phyloP scores from a whole-genome alignment of 2,888 invertebrate genomes.

The Andrena camellia region DNA sequence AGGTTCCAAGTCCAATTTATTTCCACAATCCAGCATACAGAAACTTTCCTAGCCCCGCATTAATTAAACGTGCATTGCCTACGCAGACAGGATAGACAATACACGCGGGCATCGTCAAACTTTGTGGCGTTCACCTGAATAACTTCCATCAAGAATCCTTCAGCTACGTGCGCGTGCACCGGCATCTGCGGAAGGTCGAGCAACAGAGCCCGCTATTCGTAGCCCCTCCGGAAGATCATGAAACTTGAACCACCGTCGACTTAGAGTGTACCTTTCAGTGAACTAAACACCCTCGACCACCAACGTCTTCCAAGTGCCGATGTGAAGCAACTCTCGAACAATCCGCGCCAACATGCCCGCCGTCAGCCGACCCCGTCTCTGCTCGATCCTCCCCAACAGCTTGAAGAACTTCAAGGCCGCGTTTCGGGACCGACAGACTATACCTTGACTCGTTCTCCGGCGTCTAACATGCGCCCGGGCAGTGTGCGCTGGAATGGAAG shows the following conservation, averaged over 20 bases:
- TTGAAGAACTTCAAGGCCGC: not conserved
- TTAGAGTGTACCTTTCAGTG: no score
- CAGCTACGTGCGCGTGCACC: no score
- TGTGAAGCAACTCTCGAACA: no score
- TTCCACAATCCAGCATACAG: not conserved
- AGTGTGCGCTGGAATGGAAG: conserved; percentile 75
- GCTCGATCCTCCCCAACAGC: no score
- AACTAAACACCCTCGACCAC: no score
- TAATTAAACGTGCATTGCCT: not conserved
- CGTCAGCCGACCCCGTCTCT: not conserved
- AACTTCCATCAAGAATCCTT: not conserved
- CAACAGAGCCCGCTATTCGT: no score
- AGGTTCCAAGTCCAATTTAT: not conserved
- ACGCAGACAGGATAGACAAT: not conserved
- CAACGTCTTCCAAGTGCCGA: no score
- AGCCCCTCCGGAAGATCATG: no score
- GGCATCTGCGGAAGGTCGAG: no score
- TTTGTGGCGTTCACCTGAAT: not conserved
- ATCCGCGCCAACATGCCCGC: conserved; percentile 20
- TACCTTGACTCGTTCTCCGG: conserved; percentile 23
- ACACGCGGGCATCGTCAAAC: no score
- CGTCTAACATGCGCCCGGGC: conserved; percentile 41
- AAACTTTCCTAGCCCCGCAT: not conserved
- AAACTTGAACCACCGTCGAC: no score
- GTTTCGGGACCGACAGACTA: conserved; percentile 12